Evolutionary conservation across 2,797 vertebrate species (phyloP), one percentile per base, ranked within the genome.

Genomic region (Astyanax mexicanus): DNA sequence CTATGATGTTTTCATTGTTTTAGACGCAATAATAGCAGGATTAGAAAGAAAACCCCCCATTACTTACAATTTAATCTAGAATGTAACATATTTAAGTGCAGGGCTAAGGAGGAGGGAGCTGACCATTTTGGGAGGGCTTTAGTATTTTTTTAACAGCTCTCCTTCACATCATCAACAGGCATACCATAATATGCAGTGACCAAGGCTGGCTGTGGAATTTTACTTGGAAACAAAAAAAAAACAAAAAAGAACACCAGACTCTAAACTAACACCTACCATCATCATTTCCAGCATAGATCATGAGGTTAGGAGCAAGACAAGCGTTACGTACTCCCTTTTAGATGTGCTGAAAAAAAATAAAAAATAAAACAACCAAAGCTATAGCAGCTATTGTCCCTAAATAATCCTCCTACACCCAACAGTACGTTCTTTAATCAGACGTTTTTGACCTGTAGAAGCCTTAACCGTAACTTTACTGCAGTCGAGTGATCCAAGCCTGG

Each of bases 251-350:
- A 29, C 54, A 67, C n/a, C 66, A 51, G 21, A 13, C 3, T 25
- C 45, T 2, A 73, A 52, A 37, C 25, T 19, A 1, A 32, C 45
- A 49, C 21, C 66, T 62, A 44, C 11, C 13, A 55, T 57, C 19
- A 67, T 29, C 65, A 42, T 1, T 13, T 7, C 1, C 27, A 78
- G 58, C 32, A 73, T 23, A 17, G 32, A 52, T 19, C 15, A 49
- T 1, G 32, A 65, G 44, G 40, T 64, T 11, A 57, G 38, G 15
- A 13, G 11, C 19, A 38, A 52, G 7, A 9, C 23, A 72, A 55
- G 45, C 35, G 19, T 80, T 70, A 76, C 45, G 44, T 77, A 66
- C 38, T 80, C 29, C 71, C 68, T 83, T 75, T 71, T 29, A 64
- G 11, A 54, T 66, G 25, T 29, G 44, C 65, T 40, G 13, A 23